Base-by-base conservation (phyloP, 2,113 vertebrate genomes). In the Vulpes ferrilata region DNA sequence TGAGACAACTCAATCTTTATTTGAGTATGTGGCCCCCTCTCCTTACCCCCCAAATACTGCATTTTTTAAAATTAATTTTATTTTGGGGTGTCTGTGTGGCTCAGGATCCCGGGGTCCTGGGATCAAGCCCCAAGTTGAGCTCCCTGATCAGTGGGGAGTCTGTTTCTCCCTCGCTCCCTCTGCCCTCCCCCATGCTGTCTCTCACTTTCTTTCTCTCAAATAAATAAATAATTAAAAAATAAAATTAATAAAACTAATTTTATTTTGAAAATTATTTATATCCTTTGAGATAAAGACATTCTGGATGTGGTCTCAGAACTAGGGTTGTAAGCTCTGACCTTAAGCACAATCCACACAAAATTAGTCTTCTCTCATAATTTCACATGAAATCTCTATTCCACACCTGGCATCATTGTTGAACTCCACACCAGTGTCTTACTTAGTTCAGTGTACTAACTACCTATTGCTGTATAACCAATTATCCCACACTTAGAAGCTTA, bases 201-300 rank as follows among this genome's bases (percentile, higher is more conserved):
- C 65, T 67, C 13, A 7, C 65, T 67, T n/a, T 67, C 32, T 69
- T 5, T n/a, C 64, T n/a, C 7, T 69, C 32, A 69, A n/a, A 69
- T 69, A 69, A 69, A 69, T n/a, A 69, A 69, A 69, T 20, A 69
- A 17, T 69, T 9, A 20, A 69, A 64, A 25, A 64, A 64, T 35
- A 69, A 55, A 55, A 55, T 55, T 15, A 69, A 69, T 48, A 32
- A 22, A 73, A 85, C 89, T 65, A 43, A 35, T 71, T 82, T 88
- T 92, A 15, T 62, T 88, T 91, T 67, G 53, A 87, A 19, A 88
- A 53, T 57, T 57, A 19, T 55, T 71, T 92, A 30, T 79, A 57
- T 62, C 32, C 22, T 90, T 96, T 94, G 64, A 62, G 51, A 93
- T 79, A 74, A 43, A 93, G 53, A 69, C 62, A 81, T 74, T 89